phyloP scores from a whole-genome alignment of 2,113 vertebrate species.

The Prietella phreatophila region DNA sequence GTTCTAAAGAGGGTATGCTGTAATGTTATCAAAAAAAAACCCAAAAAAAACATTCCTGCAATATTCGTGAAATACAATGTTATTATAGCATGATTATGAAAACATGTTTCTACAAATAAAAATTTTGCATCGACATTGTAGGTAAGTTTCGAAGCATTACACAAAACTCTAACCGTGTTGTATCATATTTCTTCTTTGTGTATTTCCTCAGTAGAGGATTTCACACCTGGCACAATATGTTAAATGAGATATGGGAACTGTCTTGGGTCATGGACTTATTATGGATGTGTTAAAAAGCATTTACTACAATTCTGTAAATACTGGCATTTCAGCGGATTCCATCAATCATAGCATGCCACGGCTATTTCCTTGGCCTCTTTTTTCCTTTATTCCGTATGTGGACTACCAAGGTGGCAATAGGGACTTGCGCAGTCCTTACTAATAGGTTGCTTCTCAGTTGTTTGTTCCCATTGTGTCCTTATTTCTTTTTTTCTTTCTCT shows the following conservation, averaged over 20 bases:
- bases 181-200: neutral
- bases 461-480: conserved; percentile 12
- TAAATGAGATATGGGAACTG: neutral
- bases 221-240: neutral
- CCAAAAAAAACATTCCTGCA: neutral
- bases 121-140: neutral
- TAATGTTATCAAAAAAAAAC: neutral
- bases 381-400: neutral
- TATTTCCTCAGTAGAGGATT: neutral
- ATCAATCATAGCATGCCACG: neutral
- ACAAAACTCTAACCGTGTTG: neutral
- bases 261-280: neutral
- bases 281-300: neutral
- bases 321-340: neutral
- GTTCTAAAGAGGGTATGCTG: neutral
- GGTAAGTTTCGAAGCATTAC: neutral
- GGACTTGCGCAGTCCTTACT: neutral
- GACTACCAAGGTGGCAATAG: neutral
- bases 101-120: neutral
- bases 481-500: neutral
- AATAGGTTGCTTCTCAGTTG: conserved; percentile 29
- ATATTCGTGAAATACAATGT: neutral
- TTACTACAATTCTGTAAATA: neutral
- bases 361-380: neutral
- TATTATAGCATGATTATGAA: neutral